Conservation (phyloP, 2,113 vertebrate species). For the Zeus faber region DNA sequence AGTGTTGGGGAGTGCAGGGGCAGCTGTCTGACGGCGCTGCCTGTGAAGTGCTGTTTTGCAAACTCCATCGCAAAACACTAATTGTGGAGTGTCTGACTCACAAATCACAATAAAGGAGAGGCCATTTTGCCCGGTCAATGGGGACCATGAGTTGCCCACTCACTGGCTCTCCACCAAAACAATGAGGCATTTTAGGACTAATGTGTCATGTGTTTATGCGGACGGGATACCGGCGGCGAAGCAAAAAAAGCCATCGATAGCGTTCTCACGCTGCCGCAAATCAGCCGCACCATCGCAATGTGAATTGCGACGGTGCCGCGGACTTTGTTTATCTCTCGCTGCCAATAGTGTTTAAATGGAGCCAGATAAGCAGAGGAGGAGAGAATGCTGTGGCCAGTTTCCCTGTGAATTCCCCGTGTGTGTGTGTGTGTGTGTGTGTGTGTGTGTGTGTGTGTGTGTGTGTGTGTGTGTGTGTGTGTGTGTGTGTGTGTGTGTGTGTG, state of each 20-base stretch:
- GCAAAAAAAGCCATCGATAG: conserved; percentile 50
- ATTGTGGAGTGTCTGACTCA: conserved; percentile 50
- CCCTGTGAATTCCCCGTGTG: conserved; percentile 34
- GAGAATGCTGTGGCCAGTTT: conserved; percentile 44
- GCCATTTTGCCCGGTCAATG: conserved; percentile 40
- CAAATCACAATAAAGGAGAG: conserved; percentile 44
- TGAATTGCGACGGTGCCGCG: conserved; percentile 47
- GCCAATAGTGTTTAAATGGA: conserved; percentile 45
- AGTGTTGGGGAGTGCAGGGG: conserved; percentile 42
- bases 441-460: conserved; percentile 9
- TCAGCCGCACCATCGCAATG: conserved; percentile 34
- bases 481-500: conserved; percentile 3
- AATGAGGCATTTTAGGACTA: conserved; percentile 63
- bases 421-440: conserved; percentile 19
- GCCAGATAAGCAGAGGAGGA: conserved; percentile 63
- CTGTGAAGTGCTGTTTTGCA: conserved; percentile 49
- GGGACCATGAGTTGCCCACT: conserved; percentile 50
- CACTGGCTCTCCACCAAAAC: conserved; percentile 50
- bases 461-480: conserved; percentile 2
- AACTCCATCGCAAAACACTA: conserved; percentile 59
- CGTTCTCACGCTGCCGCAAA: conserved; percentile 47
- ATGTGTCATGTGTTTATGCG: conserved; percentile 60
- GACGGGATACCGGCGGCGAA: conserved; percentile 36
- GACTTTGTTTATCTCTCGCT: conserved; percentile 49
- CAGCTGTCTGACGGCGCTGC: conserved; percentile 42